Evolutionary conservation across 2,888 invertebrate species (phyloP), one percentile per base, ranked within the genome.

Genomic region (Platycheirus albimanus): DNA sequence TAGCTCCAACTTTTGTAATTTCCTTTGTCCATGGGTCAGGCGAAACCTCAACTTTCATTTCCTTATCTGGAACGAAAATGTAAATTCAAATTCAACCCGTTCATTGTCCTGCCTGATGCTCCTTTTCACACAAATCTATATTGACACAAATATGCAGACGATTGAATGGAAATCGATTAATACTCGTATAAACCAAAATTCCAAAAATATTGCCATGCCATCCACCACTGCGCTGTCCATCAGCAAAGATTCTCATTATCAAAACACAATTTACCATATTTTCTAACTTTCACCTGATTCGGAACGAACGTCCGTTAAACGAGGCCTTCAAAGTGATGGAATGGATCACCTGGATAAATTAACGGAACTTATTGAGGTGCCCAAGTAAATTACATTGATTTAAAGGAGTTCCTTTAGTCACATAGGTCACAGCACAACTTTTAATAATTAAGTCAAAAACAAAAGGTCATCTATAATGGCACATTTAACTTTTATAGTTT

Each of bases 11-110:
- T 71, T 58, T 64, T 71, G 64, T 64, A 64, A 77, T 77, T 77
- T 77, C 77, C 77, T 64, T 49, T 56, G 56, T 43, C 43, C 30
- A n/a, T 28, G n/a, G 36, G 47, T 11, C 4, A 0, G 47, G 20
- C 17, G 56, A 64, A 77, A 70, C 56, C 70, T 24, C 70, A 77
- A 47, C 56, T 51, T 64, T 71, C 54, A 77, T 77, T 77, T 77
- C 77, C 77, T 71, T 64, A 51, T 71, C 64, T 58, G 38, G 17
- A 71, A 28, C 64, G 54, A 71, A 64, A 45, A 71, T 71, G 77
- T 71, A 64, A 70, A 71, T 71, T 33, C 45, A 33, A 52, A 17
- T n/a, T n/a, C n/a, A n/a, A n/a, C 36, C 20, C 20, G n/a, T 20
- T 15, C 70, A n/a, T 41, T 69, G 51, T 43, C 71, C 38, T 49